Evolutionary conservation across 2,113 vertebrate species (phyloP), one percentile per base, ranked within the genome.

Genomic region (Cheilinus undulatus): DNA sequence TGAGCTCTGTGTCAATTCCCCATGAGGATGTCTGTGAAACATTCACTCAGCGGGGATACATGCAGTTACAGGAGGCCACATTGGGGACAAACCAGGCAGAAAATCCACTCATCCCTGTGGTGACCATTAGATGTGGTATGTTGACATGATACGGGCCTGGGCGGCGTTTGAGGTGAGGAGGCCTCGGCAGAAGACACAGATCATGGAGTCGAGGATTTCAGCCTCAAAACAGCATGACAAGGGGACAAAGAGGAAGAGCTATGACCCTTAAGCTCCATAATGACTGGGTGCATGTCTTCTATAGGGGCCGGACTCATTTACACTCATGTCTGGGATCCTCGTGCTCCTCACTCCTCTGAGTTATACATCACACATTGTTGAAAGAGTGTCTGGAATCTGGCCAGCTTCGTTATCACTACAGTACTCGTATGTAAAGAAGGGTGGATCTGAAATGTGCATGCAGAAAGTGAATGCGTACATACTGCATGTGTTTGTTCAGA

Each of bases 31-130:
- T 65, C 83, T 76, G 73, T 86, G 75, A 91, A 81, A 83, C 83
- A 76, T 86, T 91, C 89, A 91, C 84, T 93, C 83, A 88, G 67
- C 65, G 2, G 65, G 69, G 59, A 87, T 70, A 69, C 64, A 54
- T 48, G 73, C 65, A 26, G 69, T 69, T 74, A 83, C 81, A 85
- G 85, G 72, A 88, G 80, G 82, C 78, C 38, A 63, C 57, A 87
- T 89, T 92, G 61, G 73, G 78, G 81, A 65, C 75, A 87, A 93
- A 73, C 82, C 91, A 90, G 86, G 83, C 91, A 91, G 89, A 92
- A 93, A 88, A 93, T 93, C 88, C 86, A 82, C 84, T 90, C 78
- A 78, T 88, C 65, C 54, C 69, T 51, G 58, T 57, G 85, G 74
- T 86, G 84, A 84, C 84, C 85, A 86, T 87, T 91, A 86, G 66